phyloP scores from a whole-genome alignment of 2,113 vertebrate genomes.

The Sylvicapra grimmia region DNA sequence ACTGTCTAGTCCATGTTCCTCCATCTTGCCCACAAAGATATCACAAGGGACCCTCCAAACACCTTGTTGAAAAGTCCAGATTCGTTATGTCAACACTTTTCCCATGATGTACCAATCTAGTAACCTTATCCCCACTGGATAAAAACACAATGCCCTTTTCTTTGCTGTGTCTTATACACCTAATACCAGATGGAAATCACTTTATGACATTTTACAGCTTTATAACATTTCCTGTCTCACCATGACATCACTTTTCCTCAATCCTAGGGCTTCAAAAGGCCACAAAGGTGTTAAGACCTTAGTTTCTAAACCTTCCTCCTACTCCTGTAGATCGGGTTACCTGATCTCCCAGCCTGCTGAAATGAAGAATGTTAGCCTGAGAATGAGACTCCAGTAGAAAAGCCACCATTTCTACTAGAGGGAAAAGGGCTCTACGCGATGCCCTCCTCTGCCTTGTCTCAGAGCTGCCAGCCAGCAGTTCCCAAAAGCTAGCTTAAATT shows the following conservation, averaged over 20 bases:
- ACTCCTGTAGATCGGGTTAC: neutral
- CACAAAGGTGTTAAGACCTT: conserved; percentile 57
- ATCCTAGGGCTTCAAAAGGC: conserved; percentile 40
- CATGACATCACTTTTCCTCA: conserved; percentile 51
- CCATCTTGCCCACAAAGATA: neutral
- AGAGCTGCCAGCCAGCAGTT: neutral
- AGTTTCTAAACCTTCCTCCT: conserved; percentile 41
- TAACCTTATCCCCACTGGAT: neutral
- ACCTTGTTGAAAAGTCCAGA: conserved; percentile 8
- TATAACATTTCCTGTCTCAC: conserved; percentile 60
- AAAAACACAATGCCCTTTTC: conserved; percentile 41
- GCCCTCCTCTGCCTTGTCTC: neutral
- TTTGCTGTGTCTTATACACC: conserved; percentile 22
- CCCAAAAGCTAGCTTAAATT: neutral
- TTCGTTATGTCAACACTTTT: neutral
- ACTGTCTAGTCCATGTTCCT: neutral
- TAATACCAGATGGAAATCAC: conserved; percentile 43
- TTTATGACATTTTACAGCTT: conserved; percentile 55
- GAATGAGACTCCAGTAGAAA: neutral
- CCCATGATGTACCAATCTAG: neutral
- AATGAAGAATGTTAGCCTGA: neutral
- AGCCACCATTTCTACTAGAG: neutral
- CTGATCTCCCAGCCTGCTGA: neutral
- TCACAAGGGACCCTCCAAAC: neutral
- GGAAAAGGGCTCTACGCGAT: no score